Percentiles rank a stretch among this genome's conserved stretches.
phyloP scores from a whole-genome alignment of 2,113 vertebrate species.

The Trinectes maculatus region DNA sequence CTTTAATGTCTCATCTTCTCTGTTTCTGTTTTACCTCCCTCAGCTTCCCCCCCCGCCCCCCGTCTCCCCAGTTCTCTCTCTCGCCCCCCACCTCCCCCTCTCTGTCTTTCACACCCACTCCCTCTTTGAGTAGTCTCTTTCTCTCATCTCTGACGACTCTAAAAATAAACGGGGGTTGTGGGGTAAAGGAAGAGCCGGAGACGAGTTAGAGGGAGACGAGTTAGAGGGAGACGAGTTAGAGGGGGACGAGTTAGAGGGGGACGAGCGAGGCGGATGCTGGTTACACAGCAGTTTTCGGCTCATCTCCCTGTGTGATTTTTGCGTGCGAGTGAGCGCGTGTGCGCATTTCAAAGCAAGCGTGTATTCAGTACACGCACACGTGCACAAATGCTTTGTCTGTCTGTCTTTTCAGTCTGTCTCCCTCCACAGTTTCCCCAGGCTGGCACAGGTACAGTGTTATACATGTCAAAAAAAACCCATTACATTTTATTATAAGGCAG shows the following conservation, averaged over 20 bases:
- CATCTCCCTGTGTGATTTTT: conserved; percentile 33
- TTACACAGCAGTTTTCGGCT: conserved; percentile 71
- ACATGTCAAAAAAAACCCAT: conserved; percentile 5
- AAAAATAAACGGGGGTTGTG: conserved; percentile 65
- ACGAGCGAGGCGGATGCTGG: conserved; percentile 43
- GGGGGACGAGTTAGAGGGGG: conserved; percentile 12
- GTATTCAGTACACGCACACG: conserved; percentile 22
- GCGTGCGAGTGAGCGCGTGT: conserved; percentile 7
- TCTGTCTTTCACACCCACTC: conserved; percentile 51
- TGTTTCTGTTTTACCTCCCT: conserved; percentile 45
- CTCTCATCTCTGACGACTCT: conserved; percentile 67
- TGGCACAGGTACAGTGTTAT: conserved; percentile 16
- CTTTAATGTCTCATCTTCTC: conserved; percentile 53
- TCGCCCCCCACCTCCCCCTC: conserved; percentile 14
- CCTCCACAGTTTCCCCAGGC: conserved; percentile 18
- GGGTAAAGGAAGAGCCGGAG: conserved; percentile 20
- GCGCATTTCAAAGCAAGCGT: conserved; percentile 24
- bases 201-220: too few relatives aligned
- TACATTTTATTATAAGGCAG: conserved; percentile 23
- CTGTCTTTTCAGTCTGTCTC: conserved; percentile 33
- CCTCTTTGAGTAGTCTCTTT: conserved; percentile 68
- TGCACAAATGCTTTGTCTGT: conserved; percentile 6
- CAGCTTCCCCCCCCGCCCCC: conserved; percentile 26
- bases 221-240: too few relatives aligned
- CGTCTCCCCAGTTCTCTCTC: conserved; percentile 10